A percentile compares a stretch with the other conserved stretches of the same genome.
phyloP scores from a whole-genome alignment of 2,113 vertebrate genomes.

The Apistogramma diplotaenia region DNA sequence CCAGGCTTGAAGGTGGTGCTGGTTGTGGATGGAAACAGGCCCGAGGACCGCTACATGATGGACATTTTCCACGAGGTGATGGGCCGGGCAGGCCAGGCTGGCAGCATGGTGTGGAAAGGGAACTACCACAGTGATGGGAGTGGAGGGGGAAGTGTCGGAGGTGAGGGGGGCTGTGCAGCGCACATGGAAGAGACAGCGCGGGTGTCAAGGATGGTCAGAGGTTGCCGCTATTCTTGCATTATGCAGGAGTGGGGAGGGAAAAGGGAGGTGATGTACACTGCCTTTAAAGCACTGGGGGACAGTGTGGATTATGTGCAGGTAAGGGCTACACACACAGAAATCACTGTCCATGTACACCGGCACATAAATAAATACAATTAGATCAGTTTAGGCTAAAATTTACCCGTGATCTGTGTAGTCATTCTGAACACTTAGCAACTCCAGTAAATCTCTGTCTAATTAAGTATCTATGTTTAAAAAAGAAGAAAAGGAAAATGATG shows the following conservation, averaged over 20 bases:
- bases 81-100: conserved; percentile 81
- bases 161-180: conserved; percentile 47
- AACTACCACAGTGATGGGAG: conserved; percentile 90
- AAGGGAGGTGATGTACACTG: conserved; percentile 98
- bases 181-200: conserved; percentile 75
- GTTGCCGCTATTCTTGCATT: conserved; percentile 86
- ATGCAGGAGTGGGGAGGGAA: conserved; percentile 99
- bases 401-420: neutral
- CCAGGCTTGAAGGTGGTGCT: conserved; percentile 92
- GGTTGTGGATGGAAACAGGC: conserved; percentile 94
- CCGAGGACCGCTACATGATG: conserved; percentile 95
- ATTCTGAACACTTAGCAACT: neutral
- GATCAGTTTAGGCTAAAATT: neutral
- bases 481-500: no score
- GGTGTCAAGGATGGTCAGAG: conserved; percentile 80
- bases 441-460: neutral
- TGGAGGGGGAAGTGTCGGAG: conserved; percentile 43
- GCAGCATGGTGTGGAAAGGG: conserved; percentile 89
- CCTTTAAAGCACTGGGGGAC: conserved; percentile 92
- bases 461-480: no score
- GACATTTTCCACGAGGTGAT: conserved; percentile 96
- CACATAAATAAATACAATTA: no score
- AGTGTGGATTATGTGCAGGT: conserved; percentile 98
- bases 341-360: neutral
- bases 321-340: conserved; percentile 2